These are phyloP conservation scores for Chaetogeoica ovagalla DNA, from an alignment of 2,888 invertebrate species.

Conservation along the genomic window DNA sequence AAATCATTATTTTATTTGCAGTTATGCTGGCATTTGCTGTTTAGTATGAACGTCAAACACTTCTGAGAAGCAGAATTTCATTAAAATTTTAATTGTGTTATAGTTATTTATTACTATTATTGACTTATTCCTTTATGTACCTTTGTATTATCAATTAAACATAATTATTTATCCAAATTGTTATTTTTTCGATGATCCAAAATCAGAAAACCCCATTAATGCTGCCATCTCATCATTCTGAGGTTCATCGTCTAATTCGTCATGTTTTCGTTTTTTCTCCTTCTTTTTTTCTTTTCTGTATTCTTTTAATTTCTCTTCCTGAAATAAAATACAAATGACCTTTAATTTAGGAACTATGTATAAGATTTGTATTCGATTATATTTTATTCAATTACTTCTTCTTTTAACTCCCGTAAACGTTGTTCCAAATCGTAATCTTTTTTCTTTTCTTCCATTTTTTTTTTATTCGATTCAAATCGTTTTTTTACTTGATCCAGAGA, in stretches of 20 bases:
- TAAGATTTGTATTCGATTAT: too few relatives aligned
- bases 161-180: constrained; percentile 28
- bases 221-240: constrained; percentile 73
- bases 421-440: constrained; percentile 94
- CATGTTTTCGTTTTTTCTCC: constrained; percentile 83
- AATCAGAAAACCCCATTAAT: constrained; percentile 75
- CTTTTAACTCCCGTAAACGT: constrained; percentile 86
- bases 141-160: constrained; percentile 35
- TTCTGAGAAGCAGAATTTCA: constrained; percentile 19
- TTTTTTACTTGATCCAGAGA: constrained; percentile 91
- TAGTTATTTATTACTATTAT: constrained; percentile 46
- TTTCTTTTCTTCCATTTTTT: constrained; percentile 91
- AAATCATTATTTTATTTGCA: constrained; percentile 7
- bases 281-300: constrained; percentile 84
- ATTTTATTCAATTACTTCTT: constrained; percentile 68
- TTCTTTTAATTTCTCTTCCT: constrained; percentile 90
- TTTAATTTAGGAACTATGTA: constrained; percentile 31
- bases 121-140: constrained; percentile 42
- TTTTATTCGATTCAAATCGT: constrained; percentile 89
- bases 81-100: constrained; percentile 35
- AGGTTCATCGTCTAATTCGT: constrained; percentile 63
- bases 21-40: constrained; percentile 48
- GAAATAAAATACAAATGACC: constrained; percentile 54
- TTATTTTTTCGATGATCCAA: constrained; percentile 27
- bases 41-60: constrained; percentile 14